Base-by-base conservation (phyloP, 53 echinoderm and acorn worm species). In the Temnopleurus reevesii region DNA sequence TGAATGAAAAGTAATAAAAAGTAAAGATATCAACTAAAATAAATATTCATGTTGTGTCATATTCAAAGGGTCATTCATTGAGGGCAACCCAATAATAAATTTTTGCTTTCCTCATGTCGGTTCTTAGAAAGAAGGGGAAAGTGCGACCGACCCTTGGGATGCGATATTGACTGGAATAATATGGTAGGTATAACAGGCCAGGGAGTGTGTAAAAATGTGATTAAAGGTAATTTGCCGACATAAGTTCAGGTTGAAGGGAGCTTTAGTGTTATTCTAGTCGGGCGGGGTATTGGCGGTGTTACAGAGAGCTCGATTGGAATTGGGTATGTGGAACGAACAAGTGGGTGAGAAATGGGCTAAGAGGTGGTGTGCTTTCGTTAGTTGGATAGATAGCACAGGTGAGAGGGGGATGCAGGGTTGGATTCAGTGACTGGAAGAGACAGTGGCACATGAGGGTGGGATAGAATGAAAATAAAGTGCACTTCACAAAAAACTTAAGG, bases 141-240 rank as follows among this genome's bases (percentile, higher is more conserved):
- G 80, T 80, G 80, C 80, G 27, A 29, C 8, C 31, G 80, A 80
- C 46, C 80, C 31, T 28, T 28, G 13, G 4, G 51, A 49, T 49
- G 17, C 28, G 27, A 27, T 83, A 83, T 83, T 54, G 83, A 56
- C 36, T 35, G 55, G 55, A 35, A 55, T 83, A 83, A 83, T 83
- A 55, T 47, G 54, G 6, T 53, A 55, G 35, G 36, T 83, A 83
- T 55, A 36, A 33, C 83, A 55, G 55, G 83, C 29, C 15, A n/a
- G 56, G 55, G 24, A 33, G 55, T 83, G 83, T 83, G 83, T 55
- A 83, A 83, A 83, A 83, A 55, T 56, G 41, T 55, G 83, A 83
- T 83, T 83, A 83, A 31, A 53, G 83, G 83, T 83, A 83, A 83
- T 83, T 83, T 56, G 83, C 83, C 83, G 83, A 55, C 83, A 83